phyloP scores from a whole-genome alignment of 1,140 invertebrate genomes.

The Lycorma delicatula region DNA sequence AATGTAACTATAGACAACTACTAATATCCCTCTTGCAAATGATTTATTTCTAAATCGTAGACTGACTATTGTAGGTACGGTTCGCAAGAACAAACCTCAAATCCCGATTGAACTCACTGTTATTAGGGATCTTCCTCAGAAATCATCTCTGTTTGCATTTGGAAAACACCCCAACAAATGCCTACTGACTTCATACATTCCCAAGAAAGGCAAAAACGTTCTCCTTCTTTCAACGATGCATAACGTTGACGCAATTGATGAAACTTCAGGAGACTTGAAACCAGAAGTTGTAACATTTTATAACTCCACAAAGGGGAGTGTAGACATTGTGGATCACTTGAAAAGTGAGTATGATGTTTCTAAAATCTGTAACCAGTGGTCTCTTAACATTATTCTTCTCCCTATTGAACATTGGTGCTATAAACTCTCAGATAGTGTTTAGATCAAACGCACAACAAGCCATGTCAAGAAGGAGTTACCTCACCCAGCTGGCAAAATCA shows the following conservation, averaged over 20 bases:
- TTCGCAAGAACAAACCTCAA: constrained; percentile 37
- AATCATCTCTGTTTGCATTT: background rate
- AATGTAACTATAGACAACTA: constrained; percentile 38
- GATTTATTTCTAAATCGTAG: constrained; percentile 32
- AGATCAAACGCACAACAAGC: too few species aligned
- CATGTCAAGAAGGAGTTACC: too few species aligned
- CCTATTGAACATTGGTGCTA: constrained; percentile 28
- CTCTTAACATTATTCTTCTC: constrained; percentile 24
- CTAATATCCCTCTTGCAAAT: constrained; percentile 30
- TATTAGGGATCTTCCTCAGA: background rate
- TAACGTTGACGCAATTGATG: constrained; percentile 22
- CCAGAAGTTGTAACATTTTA: constrained; percentile 35
- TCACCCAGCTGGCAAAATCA: too few species aligned
- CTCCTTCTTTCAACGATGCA: constrained; percentile 31
- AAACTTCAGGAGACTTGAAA: constrained; percentile 24
- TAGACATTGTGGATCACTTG: constrained; percentile 34
- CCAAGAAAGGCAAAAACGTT: constrained; percentile 26
- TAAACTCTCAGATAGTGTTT: too few species aligned
- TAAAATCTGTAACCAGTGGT: constrained; percentile 25
- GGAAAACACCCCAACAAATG: background rate
- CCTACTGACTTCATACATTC: constrained; percentile 26
- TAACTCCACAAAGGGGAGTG: constrained; percentile 35
- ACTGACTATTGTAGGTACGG: constrained; percentile 33
- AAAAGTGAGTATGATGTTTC: constrained; percentile 19
- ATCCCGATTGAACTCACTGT: constrained; percentile 24